Evolutionary conservation across 2,797 vertebrate genomes (phyloP), one percentile per base, ranked within the genome.

Genomic region (Meriones psammophilus): DNA sequence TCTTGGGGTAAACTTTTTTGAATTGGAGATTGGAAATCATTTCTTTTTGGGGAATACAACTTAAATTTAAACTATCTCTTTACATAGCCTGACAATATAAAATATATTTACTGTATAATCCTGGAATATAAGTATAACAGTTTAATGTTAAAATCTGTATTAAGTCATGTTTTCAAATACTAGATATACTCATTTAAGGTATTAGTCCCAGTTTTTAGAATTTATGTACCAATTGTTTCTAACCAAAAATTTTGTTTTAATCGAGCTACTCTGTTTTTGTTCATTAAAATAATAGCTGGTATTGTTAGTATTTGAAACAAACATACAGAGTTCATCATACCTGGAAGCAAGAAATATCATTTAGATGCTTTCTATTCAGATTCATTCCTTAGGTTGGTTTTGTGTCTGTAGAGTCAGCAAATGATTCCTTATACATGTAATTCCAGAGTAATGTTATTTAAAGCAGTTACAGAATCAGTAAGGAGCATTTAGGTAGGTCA

Each of bases 331-430:
- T 77, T 95, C 96, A 87, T 97, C 81, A 95, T 92, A 93, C 89
- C 93, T 95, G 93, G 92, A 96, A 98, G 96, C 97, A 97, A 97
- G 96, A 97, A 94, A 89, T 94, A 46, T 81, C 79, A 69, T 94
- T 97, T 97, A 97, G 93, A 92, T 78, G 20, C 46, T 39, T 89
- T 79, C 46, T 90, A 24, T 94, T 28, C 74, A 60, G 20, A 94
- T 79, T 95, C 78, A 95, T 97, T 97, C 93, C 93, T 96, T 94
- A 89, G 93, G 95, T 97, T 96, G 77, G 39, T 78, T 97, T 94
- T 62, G 66, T 97, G 89, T 98, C 94, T 98, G 92, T 96, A 97
- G 46, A 85, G 46, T 96, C 96, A 97, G 83, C 87, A 94, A 81
- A 88, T 89, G 71, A 91, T 97, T 95, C 42, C 60, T 97, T 97